Base-by-base conservation (phyloP, 1,140 invertebrate species). In the Cydia fagiglandana region DNA sequence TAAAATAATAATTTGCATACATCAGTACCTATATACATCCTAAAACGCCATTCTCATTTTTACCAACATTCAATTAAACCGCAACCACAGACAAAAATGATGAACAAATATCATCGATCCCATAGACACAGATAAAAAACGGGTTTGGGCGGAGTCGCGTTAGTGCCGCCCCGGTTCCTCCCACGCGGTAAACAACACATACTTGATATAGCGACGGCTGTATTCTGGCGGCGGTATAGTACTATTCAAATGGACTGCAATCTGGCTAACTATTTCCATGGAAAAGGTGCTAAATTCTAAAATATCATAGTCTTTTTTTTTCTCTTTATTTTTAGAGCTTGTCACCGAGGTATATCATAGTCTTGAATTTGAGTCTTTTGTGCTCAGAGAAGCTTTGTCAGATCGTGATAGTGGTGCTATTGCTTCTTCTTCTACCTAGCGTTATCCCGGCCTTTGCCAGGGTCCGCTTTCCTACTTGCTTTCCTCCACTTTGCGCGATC, bases 111-210 rank as follows among this genome's bases (percentile, higher is more conserved):
- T 24, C 56, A 61, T 61, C 66, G 34, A 68, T 68, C 24, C 66
- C 66, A 70, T 41, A 70, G 66, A 45, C 66, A 41, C 34, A 70
- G 34, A 70, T 34, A 70, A 70, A 70, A 34, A 70, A 41, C 66
- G 30, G 66, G 66, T 70, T 70, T 70, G 66, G 66, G 66, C 66
- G 66, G 66, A 70, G 66, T 30, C 66, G 66, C 30, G 66, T 70
- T 70, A 70, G 66, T 70, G 66, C 66, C 66, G 66, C 66, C 66
- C 66, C 66, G 66, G 66, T 70, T 38, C 66, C 66, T 70, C 66
- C 66, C 66, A 70, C 66, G 66, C 66, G 66, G 66, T 70, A 70
- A 70, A 70, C 66, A 70, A 70, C 66, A 68, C 64, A 70, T 38
- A 41, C 66, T 70, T 70, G 66, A 45, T 70, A 41, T 70, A 38